These are phyloP conservation scores for Pocillopora grandis DNA, from an alignment of 92 coral and sea anemone species.

Conservation along the genomic window DNA sequence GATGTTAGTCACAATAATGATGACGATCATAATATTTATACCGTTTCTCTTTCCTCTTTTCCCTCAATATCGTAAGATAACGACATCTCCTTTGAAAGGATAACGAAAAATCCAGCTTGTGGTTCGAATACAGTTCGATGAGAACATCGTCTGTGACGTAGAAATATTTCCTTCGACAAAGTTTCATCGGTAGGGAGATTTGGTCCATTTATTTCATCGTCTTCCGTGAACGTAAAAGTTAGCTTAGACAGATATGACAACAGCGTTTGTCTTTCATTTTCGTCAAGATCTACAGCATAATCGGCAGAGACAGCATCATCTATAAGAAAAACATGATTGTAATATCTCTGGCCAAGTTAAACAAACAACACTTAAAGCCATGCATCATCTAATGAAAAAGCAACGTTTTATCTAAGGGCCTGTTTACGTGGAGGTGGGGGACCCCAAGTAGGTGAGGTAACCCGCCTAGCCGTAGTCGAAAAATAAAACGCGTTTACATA, in stretches of 20 bases:
- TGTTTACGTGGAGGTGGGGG: too few relatives aligned
- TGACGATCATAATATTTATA: neutral
- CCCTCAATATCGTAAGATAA: neutral
- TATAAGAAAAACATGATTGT: neutral
- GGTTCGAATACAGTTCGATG: neutral
- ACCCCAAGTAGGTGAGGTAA: too few relatives aligned
- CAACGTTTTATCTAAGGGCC: too few relatives aligned
- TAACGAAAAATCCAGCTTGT: neutral
- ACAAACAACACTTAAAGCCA: too few relatives aligned
- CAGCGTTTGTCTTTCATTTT: neutral
- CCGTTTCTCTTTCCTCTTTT: neutral
- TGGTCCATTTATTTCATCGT: neutral
- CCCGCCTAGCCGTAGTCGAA: too few relatives aligned
- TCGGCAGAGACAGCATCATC: neutral
- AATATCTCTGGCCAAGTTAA: too few relatives aligned
- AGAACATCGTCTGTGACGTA: conserved; percentile 1
- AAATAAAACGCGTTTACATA: too few relatives aligned
- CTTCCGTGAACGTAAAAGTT: neutral
- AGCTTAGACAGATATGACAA: neutral
- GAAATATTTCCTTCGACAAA: neutral
- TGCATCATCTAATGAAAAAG: too few relatives aligned
- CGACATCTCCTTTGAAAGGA: neutral
- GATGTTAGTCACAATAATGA: too few relatives aligned
- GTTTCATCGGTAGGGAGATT: neutral
- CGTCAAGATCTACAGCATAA: neutral